Conservation (phyloP, 2,797 vertebrate genomes). For the Pseudochaenichthys georgianus region DNA sequence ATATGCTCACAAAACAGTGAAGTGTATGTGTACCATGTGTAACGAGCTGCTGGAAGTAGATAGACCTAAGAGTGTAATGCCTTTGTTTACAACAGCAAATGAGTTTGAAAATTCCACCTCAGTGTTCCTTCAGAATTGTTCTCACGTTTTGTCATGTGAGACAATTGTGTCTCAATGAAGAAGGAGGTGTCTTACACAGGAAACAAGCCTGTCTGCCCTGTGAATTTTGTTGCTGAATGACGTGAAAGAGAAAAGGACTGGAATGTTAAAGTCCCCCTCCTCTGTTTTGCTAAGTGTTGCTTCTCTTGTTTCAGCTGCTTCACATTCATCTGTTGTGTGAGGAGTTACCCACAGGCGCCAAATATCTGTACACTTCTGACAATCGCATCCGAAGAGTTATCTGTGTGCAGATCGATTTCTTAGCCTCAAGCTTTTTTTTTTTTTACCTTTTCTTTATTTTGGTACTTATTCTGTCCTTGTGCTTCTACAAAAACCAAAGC, state of each 20-base stretch:
- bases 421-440: no score
- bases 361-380: neutral
- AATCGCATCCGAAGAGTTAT: neutral
- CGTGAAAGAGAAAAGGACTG: neutral
- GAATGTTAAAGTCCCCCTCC: neutral
- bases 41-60: no score
- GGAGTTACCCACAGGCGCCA: neutral
- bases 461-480: neutral
- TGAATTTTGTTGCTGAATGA: neutral
- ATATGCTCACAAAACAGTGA: neutral
- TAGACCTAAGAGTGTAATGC: neutral
- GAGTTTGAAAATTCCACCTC: neutral
- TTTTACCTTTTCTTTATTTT: neutral
- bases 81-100: neutral
- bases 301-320: neutral
- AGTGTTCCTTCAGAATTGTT: no score
- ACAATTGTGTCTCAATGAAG: neutral
- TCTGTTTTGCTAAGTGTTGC: neutral
- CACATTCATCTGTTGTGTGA: neutral
- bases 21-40: no score
- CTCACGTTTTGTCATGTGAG: neutral
- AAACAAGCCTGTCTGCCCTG: constrained; percentile 1
- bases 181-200: neutral
- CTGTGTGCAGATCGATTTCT: neutral
- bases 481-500: neutral